phyloP scores from a whole-genome alignment of 2,113 vertebrate genomes.

The Sakesphorus luctuosus region DNA sequence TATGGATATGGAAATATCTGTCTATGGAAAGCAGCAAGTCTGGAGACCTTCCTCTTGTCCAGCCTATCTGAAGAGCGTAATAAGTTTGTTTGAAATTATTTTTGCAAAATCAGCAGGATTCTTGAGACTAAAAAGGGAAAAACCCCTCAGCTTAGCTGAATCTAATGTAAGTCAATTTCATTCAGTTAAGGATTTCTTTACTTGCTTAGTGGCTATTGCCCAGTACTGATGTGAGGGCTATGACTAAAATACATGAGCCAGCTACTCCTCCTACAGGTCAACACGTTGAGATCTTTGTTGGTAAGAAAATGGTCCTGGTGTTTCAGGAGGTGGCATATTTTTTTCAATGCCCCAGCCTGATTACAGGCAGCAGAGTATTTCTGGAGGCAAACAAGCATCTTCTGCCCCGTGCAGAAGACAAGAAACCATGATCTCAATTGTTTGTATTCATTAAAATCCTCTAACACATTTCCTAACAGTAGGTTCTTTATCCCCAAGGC shows the following conservation, averaged over 20 bases:
- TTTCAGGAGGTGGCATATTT: background rate
- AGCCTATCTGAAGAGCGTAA: background rate
- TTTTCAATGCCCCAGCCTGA: background rate
- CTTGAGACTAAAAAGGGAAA: background rate
- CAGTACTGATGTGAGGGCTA: background rate
- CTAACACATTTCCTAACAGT: background rate
- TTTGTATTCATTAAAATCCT: background rate
- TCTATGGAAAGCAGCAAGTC: background rate
- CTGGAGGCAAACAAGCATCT: background rate
- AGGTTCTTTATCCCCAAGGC: constrained; percentile 7
- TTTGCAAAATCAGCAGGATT: background rate
- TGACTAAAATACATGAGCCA: background rate
- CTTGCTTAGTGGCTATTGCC: background rate
- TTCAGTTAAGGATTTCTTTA: background rate
- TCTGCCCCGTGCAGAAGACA: background rate
- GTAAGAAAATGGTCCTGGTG: background rate
- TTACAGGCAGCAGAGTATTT: background rate
- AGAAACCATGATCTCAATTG: background rate
- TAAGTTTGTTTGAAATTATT: background rate
- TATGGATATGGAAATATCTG: background rate
- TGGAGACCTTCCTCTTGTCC: background rate
- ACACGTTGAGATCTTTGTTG: background rate
- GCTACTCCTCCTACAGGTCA: constrained; percentile 61
- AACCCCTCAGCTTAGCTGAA: accelerated
- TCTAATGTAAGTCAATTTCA: background rate